Evolutionary conservation across 2,113 vertebrate genomes (phyloP).

Genomic region (Rhea pennata): DNA sequence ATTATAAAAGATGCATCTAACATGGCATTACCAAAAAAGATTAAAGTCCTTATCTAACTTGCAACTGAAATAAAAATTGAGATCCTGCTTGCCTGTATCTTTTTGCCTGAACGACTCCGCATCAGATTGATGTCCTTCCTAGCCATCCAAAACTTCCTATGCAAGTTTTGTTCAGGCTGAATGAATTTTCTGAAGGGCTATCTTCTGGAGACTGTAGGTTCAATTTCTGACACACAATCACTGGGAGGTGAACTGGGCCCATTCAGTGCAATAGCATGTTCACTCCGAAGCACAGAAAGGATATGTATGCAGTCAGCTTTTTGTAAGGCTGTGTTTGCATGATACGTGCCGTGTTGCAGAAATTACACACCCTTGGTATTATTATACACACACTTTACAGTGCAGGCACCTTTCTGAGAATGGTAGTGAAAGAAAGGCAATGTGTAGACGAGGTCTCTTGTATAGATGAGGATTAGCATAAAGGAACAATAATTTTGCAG

Average conservation of each 20-base stretch:
- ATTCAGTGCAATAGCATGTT: background rate
- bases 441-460: background rate
- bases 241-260: background rate
- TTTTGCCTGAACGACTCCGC: background rate
- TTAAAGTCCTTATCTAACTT: background rate
- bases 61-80: background rate
- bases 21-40: background rate
- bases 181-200: background rate
- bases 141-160: background rate
- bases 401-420: background rate
- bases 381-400: background rate
- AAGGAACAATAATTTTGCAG: background rate
- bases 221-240: background rate
- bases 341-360: background rate
- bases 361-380: background rate
- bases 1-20: background rate
- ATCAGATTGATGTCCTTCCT: background rate
- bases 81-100: background rate
- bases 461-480: background rate
- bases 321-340: background rate
- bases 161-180: background rate
- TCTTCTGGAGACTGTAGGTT: background rate
- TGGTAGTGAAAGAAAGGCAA: background rate
- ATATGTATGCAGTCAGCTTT: background rate
- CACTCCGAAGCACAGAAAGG: background rate